phyloP scores from a whole-genome alignment of 2,797 vertebrate species.

The Sternotherus odoratus region DNA sequence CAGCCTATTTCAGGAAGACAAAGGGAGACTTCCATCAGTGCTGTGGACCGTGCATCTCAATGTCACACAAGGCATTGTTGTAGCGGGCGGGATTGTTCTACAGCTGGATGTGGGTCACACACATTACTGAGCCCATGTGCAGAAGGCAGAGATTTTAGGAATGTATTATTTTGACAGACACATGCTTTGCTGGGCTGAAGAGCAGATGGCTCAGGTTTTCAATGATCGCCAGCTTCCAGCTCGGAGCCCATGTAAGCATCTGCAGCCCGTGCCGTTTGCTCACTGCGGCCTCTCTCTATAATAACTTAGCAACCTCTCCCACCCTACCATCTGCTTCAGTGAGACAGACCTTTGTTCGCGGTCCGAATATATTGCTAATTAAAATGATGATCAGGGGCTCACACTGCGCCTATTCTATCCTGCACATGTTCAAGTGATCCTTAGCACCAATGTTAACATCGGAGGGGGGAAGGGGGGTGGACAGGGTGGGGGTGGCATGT shows the following conservation, averaged over 20 bases:
- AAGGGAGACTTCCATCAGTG: neutral
- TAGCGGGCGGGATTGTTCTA: neutral
- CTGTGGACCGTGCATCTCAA: neutral
- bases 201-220: slow-evolving; percentile 79
- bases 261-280: slow-evolving; percentile 42
- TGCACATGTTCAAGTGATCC: neutral
- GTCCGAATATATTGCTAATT: slow-evolving; percentile 75
- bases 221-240: slow-evolving; percentile 36
- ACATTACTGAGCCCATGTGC: accelerated
- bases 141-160: slow-evolving; percentile 31
- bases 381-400: slow-evolving; percentile 50
- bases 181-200: slow-evolving; percentile 46
- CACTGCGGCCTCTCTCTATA: slow-evolving; percentile 32
- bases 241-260: slow-evolving; percentile 60
- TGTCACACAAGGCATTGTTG: slow-evolving; percentile 37
- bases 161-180: slow-evolving; percentile 36
- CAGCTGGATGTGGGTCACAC: slow-evolving; percentile 69
- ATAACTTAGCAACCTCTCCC: slow-evolving; percentile 40
- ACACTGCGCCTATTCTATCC: neutral
- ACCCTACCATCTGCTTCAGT: slow-evolving; percentile 80
- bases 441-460: accelerated
- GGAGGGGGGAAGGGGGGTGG: neutral
- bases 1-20: slow-evolving; percentile 3
- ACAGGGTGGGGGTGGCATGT: accelerated
- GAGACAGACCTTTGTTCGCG: slow-evolving; percentile 69